Evolutionary conservation across 2,797 vertebrate genomes (phyloP), one percentile per base, ranked within the genome.

Genomic region (Bradypodion ventrale): DNA sequence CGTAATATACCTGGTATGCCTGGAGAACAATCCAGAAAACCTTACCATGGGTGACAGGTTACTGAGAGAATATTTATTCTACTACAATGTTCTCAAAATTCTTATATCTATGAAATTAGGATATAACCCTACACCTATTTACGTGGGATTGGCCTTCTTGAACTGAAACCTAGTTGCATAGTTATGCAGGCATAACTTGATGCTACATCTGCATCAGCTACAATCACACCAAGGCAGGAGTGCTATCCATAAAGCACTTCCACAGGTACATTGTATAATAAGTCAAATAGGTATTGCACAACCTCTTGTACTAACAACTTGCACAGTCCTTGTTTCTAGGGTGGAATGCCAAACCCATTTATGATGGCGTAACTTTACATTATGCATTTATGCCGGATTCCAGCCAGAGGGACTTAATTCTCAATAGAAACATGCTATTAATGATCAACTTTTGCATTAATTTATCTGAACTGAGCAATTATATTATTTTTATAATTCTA

Each of bases 371-470:
- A 56, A 16, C 52, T 56, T 56, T 56, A 2, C 52, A 56, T 56
- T 56, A 70, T 23, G 42, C 68, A 35, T 4, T 42, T 4, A 5
- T 70, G 68, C 37, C 42, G 52, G 19, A 56, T 56, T 56, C 16
- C 52, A 56, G 52, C 16, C 37, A 70, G 25, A 25, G 9, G 2
- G 40, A 42, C 4, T 40, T 27, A 42, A 25, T 42, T 70, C 23
- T 27, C 8, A 25, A 70, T 70, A 40, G 23, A 70, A 70, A 70
- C 23, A 9, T 37, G 37, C 23, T 35, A 72, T 79, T 65, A 85
- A 86, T 80, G 84, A 86, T 23, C 91, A 73, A 80, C 21, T 83
- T 83, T 70, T 4, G 0, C 52, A 70, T 87, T 91, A 89, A 75
- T 75, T 88, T 91, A 19, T 40, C 83, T 80, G 37, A 42, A 92